A percentile compares a stretch with the other conserved stretches of the same genome.
Evolutionary conservation across 2,797 vertebrate genomes (phyloP).

Genomic region (Helostoma temminkii): DNA sequence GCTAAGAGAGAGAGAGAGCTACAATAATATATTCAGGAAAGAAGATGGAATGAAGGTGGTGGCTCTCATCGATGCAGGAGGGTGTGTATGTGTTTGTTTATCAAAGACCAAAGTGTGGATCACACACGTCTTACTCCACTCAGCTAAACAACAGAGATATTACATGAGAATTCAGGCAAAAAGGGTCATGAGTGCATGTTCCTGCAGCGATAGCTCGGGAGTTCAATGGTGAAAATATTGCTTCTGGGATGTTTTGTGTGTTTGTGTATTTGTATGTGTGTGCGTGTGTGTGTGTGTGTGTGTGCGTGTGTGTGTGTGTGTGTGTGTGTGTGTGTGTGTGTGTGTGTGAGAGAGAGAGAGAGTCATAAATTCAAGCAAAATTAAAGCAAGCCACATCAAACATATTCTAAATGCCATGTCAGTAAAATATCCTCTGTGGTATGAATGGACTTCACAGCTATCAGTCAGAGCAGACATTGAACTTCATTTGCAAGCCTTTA

Average conservation of each 20-base stretch:
- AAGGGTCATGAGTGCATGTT: slow-evolving; percentile 8
- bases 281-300: too few species aligned
- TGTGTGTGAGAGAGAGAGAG: too few species aligned
- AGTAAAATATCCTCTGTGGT: slow-evolving; percentile 39
- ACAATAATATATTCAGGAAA: slow-evolving; percentile 59
- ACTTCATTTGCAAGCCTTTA: slow-evolving; percentile 62
- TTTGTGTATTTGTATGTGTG: background rate
- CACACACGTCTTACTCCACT: slow-evolving; percentile 60
- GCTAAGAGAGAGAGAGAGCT: slow-evolving; percentile 26
- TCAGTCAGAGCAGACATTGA: slow-evolving; percentile 40
- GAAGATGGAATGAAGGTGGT: slow-evolving; percentile 59
- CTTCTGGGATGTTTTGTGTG: background rate
- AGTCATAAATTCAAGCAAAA: slow-evolving; percentile 37
- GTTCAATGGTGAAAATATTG: slow-evolving; percentile 6
- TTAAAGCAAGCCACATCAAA: slow-evolving; percentile 59
- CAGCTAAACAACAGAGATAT: slow-evolving; percentile 48
- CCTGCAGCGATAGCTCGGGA: slow-evolving; percentile 12
- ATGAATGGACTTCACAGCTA: slow-evolving; percentile 24
- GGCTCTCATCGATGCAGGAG: slow-evolving; percentile 35
- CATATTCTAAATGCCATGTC: slow-evolving; percentile 52
- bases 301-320: background rate
- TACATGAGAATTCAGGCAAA: slow-evolving; percentile 23
- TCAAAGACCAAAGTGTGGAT: slow-evolving; percentile 37
- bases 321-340: background rate
- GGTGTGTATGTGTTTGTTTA: slow-evolving; percentile 15